Conservation (phyloP, 2,888 invertebrate genomes). For the Xestia c-nigrum region DNA sequence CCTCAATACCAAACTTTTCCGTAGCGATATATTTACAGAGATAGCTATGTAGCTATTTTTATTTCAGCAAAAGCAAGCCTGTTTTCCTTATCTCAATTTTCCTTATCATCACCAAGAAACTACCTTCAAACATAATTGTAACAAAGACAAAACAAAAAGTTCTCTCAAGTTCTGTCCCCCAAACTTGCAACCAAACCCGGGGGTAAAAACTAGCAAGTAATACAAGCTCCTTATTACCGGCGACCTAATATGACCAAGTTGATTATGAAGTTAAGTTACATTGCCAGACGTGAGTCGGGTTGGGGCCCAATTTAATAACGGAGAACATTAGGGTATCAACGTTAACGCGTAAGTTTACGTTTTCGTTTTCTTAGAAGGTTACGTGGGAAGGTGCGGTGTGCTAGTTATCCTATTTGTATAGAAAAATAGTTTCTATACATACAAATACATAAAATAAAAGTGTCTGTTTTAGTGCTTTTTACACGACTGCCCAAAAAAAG, state of each 20-base stretch:
- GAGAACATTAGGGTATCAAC: constrained; percentile 36
- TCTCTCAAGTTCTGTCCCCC: constrained; percentile 17
- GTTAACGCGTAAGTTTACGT: constrained; percentile 39
- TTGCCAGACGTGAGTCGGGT: constrained; percentile 51
- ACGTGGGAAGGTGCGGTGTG: background rate
- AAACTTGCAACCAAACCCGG: constrained; percentile 39
- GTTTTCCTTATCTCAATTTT: background rate
- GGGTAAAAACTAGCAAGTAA: constrained; percentile 46
- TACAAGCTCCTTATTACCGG: constrained; percentile 54
- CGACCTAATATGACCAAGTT: constrained; percentile 57
- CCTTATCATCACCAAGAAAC: background rate
- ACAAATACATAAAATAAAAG: too few relatives aligned
- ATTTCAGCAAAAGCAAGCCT: background rate
- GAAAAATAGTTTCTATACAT: too few relatives aligned
- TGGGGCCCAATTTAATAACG: constrained; percentile 57
- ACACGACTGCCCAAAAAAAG: too few relatives aligned
- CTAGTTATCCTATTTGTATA: too few relatives aligned
- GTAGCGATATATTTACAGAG: background rate
- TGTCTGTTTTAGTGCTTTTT: too few relatives aligned
- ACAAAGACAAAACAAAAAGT: constrained; percentile 23
- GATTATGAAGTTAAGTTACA: constrained; percentile 60
- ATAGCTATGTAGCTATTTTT: background rate
- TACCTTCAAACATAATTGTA: background rate
- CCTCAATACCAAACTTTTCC: background rate
- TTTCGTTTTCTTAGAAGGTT: constrained; percentile 20